Percentiles rank a stretch among this genome's conserved stretches.
phyloP scores from a whole-genome alignment of 2,797 vertebrate species.

The Ataeniobius toweri region DNA sequence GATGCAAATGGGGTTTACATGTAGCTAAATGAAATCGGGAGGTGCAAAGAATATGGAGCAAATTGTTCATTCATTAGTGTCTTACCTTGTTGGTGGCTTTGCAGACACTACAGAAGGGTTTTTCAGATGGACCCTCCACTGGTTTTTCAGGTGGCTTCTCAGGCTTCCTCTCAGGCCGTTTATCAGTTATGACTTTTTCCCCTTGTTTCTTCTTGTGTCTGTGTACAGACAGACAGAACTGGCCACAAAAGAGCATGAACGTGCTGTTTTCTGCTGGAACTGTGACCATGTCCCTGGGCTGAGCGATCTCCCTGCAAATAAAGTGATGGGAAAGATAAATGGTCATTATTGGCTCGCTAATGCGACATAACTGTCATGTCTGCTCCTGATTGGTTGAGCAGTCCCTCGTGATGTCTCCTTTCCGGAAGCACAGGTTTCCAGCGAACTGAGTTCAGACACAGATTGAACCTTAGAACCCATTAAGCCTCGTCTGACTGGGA shows the following conservation, averaged over 20 bases:
- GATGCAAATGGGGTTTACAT: not conserved
- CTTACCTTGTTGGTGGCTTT: slow-evolving; percentile 89
- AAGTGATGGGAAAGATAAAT: not conserved
- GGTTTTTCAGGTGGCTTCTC: slow-evolving; percentile 70
- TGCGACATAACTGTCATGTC: not conserved
- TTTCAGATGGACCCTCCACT: slow-evolving; percentile 73
- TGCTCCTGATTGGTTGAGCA: not conserved
- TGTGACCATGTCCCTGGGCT: slow-evolving; percentile 95
- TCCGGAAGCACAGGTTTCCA: not conserved
- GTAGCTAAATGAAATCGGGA: not conserved
- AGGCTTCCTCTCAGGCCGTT: slow-evolving; percentile 44
- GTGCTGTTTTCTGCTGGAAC: slow-evolving; percentile 86
- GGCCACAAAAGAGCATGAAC: slow-evolving; percentile 94
- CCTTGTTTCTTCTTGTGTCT: slow-evolving; percentile 86
- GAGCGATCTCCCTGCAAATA: slow-evolving; percentile 87
- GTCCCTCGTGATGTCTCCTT: not conserved
- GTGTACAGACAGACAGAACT: slow-evolving; percentile 89
- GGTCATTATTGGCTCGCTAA: not conserved
- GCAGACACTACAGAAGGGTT: slow-evolving; percentile 89
- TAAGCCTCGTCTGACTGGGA: not conserved
- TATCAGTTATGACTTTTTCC: slow-evolving; percentile 45
- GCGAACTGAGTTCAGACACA: no score
- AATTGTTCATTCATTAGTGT: not conserved
- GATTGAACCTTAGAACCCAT: not conserved
- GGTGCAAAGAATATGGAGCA: not conserved